A percentile compares a stretch with the other conserved stretches of the same genome.
These are phyloP conservation scores for Scortum barcoo DNA, from an alignment of 2,113 vertebrate species.

Conservation along the genomic window DNA sequence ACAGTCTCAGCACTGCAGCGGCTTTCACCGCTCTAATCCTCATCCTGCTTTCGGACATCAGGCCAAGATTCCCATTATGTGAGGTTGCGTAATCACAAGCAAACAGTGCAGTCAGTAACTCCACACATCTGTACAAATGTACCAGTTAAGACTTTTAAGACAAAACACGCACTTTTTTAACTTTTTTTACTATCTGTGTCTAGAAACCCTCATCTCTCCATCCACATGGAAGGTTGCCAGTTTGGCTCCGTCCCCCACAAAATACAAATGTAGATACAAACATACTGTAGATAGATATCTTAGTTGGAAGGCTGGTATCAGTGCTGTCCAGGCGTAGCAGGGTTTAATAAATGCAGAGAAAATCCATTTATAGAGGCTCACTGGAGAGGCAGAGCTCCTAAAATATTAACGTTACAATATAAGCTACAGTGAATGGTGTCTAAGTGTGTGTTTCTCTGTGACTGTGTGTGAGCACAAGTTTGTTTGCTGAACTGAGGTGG, in stretches of 20 bases:
- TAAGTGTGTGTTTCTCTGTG: slow-evolving; percentile 5
- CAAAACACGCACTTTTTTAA: too few relatives aligned
- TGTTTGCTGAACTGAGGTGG: slow-evolving; percentile 13
- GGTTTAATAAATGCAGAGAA: slow-evolving; percentile 61
- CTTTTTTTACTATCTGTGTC: background rate
- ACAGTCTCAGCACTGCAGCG: slow-evolving; percentile 12
- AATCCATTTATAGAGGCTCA: slow-evolving; percentile 51
- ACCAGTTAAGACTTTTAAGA: background rate
- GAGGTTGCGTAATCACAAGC: slow-evolving; percentile 52
- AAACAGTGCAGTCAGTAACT: slow-evolving; percentile 13
- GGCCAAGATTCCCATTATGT: slow-evolving; percentile 54
- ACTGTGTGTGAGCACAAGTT: background rate
- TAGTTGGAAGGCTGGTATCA: slow-evolving; percentile 2
- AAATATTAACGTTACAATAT: slow-evolving; percentile 46
- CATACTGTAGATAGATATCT: slow-evolving; percentile 3
- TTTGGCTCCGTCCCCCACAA: background rate
- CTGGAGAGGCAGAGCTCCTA: slow-evolving; percentile 13
- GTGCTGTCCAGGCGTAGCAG: slow-evolving; percentile 13
- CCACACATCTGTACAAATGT: slow-evolving; percentile 4
- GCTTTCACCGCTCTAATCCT: slow-evolving; percentile 63
- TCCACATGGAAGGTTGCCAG: background rate
- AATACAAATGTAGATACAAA: slow-evolving; percentile 4
- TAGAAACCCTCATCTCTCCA: slow-evolving; percentile 12
- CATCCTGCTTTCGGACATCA: slow-evolving; percentile 45
- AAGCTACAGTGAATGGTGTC: background rate